Conservation (phyloP, 2,113 vertebrate species). For the Sapayoa aenigma region DNA sequence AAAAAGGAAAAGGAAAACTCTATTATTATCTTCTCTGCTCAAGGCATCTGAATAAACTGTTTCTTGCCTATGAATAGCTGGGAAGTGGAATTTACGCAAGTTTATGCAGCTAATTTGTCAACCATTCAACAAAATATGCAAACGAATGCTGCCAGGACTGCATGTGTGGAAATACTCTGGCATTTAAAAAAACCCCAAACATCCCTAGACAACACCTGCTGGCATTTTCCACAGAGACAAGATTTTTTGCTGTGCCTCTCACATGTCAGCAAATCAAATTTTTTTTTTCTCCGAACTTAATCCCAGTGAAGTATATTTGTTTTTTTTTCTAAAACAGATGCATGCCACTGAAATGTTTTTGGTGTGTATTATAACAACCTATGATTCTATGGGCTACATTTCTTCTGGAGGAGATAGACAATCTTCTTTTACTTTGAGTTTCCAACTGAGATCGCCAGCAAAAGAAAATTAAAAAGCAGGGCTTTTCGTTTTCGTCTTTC, state of each 20-base stretch:
- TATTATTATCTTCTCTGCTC: neutral
- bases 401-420: slow-evolving; percentile 26
- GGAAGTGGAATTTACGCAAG: neutral
- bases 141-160: neutral
- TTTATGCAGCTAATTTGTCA: slow-evolving; percentile 45
- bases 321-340: neutral
- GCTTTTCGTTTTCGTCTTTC: slow-evolving; percentile 48
- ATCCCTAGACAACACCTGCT: slow-evolving; percentile 46
- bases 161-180: neutral
- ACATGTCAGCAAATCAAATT: slow-evolving; percentile 4
- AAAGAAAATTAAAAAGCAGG: slow-evolving; percentile 66
- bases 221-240: slow-evolving; percentile 28
- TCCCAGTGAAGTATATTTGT: neutral
- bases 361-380: neutral
- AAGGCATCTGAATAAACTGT: slow-evolving; percentile 29
- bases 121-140: slow-evolving; percentile 10
- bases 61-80: slow-evolving; percentile 22
- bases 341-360: neutral
- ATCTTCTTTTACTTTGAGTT: slow-evolving; percentile 67
- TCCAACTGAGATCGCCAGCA: slow-evolving; percentile 61
- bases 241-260: slow-evolving; percentile 17
- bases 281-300: neutral
- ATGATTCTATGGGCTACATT: neutral
- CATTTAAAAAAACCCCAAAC: neutral
- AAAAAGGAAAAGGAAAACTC: neutral